A percentile compares a stretch with the other conserved stretches of the same genome.
These are phyloP conservation scores for Meandrusa payeni DNA, from an alignment of 2,888 invertebrate genomes.

Conservation along the genomic window DNA sequence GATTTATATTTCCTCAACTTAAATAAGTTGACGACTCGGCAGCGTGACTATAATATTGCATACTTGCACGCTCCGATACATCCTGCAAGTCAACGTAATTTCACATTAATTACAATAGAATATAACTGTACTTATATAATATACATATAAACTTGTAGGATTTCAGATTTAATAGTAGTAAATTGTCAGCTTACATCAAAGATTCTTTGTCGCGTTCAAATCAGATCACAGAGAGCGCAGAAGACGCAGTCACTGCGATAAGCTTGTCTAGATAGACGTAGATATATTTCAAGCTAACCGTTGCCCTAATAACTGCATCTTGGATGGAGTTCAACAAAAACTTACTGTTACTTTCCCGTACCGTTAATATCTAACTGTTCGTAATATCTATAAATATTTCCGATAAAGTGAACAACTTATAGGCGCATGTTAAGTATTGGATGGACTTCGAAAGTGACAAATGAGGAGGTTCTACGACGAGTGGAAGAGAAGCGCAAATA, in stretches of 20 bases:
- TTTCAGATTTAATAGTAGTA: too few species aligned
- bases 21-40: conserved; percentile 16
- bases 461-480: too few species aligned
- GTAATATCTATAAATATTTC: too few species aligned
- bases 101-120: conserved; percentile 8
- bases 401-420: too few species aligned
- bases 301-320: conserved; percentile 10
- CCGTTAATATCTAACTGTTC: too few species aligned
- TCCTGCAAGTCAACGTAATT: conserved; percentile 13
- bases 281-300: conserved; percentile 13
- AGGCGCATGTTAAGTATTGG: too few species aligned
- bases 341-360: conserved; percentile 3
- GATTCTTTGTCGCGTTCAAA: background rate
- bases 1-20: conserved; percentile 3
- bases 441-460: too few species aligned
- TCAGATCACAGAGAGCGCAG: background rate
- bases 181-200: conserved; percentile 1
- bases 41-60: conserved; percentile 17
- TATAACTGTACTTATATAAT: too few species aligned
- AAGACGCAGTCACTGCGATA: conserved; percentile 14
- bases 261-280: conserved; percentile 5
- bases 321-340: conserved; percentile 12
- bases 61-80: conserved; percentile 18
- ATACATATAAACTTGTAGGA: too few species aligned
- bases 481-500: too few species aligned